Percentiles rank a stretch among this genome's conserved stretches.
phyloP scores from a whole-genome alignment of 2,113 vertebrate genomes.

The Edolisoma coerulescens region DNA sequence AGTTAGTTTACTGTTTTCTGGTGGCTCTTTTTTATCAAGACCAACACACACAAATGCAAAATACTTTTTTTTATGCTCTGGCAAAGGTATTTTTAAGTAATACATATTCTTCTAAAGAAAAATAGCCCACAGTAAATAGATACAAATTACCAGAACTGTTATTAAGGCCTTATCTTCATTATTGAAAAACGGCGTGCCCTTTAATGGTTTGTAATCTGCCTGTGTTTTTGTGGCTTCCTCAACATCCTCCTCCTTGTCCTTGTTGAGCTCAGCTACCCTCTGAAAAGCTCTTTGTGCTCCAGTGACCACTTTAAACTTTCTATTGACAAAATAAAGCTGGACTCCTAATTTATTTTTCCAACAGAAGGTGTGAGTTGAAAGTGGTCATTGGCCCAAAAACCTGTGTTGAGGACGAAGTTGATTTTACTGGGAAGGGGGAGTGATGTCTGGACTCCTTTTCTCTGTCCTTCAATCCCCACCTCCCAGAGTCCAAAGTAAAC shows the following conservation, averaged over 20 bases:
- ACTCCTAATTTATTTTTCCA: neutral
- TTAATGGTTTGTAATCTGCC: neutral
- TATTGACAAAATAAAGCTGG: slow-evolving; percentile 5
- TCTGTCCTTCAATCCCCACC: neutral
- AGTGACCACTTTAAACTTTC: slow-evolving; percentile 35
- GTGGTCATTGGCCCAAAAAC: slow-evolving; percentile 27
- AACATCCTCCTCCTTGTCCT: neutral
- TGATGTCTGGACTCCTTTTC: neutral
- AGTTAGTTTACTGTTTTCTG: neutral
- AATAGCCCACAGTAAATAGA: neutral
- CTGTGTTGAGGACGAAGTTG: neutral
- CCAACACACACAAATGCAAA: neutral
- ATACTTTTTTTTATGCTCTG: neutral
- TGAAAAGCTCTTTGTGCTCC: slow-evolving; percentile 27
- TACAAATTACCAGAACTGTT: neutral
- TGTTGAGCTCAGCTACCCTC: neutral
- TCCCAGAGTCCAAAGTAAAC: neutral
- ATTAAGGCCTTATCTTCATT: neutral
- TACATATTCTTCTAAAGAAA: neutral
- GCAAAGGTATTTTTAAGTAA: neutral
- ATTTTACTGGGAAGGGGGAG: neutral
- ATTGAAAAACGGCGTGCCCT: neutral
- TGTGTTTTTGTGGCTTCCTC: neutral
- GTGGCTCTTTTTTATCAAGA: neutral
- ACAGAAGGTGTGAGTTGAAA: slow-evolving; percentile 29